phyloP scores from a whole-genome alignment of 2,797 vertebrate genomes.

The Cyprinodon diabolis region DNA sequence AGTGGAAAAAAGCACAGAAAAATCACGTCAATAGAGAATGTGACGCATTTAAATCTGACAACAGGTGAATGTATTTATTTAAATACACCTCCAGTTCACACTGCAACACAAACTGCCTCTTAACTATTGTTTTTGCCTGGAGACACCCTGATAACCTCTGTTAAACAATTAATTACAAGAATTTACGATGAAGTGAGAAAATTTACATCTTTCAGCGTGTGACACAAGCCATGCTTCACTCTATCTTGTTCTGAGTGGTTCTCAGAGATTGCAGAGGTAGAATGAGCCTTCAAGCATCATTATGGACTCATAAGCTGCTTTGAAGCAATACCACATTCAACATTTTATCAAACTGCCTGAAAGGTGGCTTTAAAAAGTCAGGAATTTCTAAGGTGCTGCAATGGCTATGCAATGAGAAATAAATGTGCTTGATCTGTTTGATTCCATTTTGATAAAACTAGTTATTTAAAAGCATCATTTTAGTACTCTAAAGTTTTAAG shows the following conservation, averaged over 20 bases:
- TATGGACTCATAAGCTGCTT: conserved; percentile 26
- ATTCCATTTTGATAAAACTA: conserved; percentile 12
- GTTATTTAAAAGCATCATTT: conserved; percentile 28
- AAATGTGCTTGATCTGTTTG: background rate
- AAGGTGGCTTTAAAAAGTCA: conserved; percentile 20
- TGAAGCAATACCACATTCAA: conserved; percentile 35
- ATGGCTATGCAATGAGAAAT: background rate
- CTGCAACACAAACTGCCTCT: background rate
- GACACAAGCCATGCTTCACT: conserved; percentile 27
- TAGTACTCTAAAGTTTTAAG: conserved; percentile 29
- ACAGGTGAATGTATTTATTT: conserved; percentile 1
- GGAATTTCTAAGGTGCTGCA: background rate
- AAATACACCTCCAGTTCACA: conserved; percentile 3
- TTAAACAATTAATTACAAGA: conserved; percentile 36
- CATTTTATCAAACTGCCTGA: conserved; percentile 24
- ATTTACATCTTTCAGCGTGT: conserved; percentile 41
- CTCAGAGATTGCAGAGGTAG: conserved; percentile 30
- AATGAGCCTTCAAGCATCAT: conserved; percentile 22
- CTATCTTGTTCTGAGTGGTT: conserved; percentile 26
- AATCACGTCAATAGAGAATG: background rate
- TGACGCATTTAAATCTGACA: background rate
- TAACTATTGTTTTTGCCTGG: conserved; percentile 24
- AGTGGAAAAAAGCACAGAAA: conserved; percentile 18
- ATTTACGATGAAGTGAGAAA: conserved; percentile 20
- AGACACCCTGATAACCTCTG: conserved; percentile 17